A percentile compares a stretch with the other conserved stretches of the same genome.
Evolutionary conservation across 1,140 invertebrate genomes (phyloP).

Genomic region (Heliconius melpomene): DNA sequence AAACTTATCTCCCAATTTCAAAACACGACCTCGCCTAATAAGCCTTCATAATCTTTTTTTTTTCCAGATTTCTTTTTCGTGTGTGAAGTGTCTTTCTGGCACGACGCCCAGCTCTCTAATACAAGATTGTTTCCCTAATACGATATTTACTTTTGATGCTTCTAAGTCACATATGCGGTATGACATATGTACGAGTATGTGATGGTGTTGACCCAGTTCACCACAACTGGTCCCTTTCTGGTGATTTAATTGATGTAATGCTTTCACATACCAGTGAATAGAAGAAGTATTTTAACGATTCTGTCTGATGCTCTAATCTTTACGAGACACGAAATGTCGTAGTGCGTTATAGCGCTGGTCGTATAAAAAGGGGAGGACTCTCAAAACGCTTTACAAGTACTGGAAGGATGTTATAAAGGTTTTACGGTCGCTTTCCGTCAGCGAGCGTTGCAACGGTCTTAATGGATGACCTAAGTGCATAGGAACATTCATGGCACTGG

Average conservation of each 20-base stretch:
- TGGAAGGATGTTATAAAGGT: conserved; percentile 80
- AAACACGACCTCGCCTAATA: conserved; percentile 69
- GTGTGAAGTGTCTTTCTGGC: conserved; percentile 28
- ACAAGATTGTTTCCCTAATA: conserved; percentile 50
- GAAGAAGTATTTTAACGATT: conserved; percentile 29
- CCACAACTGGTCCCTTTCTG: not conserved
- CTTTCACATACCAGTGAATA: conserved; percentile 21
- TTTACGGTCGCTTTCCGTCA: conserved; percentile 78
- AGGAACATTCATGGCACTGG: conserved; percentile 74
- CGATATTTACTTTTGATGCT: conserved; percentile 41
- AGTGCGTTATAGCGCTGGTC: conserved; percentile 51
- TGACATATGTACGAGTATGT: conserved; percentile 6
- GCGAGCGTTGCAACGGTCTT: conserved; percentile 72
- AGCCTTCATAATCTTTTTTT: conserved; percentile 21
- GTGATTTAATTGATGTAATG: conserved; percentile 16
- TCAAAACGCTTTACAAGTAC: conserved; percentile 79
- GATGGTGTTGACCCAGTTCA: conserved; percentile 4
- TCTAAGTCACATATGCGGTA: conserved; percentile 30
- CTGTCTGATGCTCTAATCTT: conserved; percentile 38
- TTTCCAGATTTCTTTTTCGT: conserved; percentile 17
- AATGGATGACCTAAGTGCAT: conserved; percentile 80
- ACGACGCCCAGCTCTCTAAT: conserved; percentile 21
- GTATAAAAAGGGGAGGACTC: conserved; percentile 71
- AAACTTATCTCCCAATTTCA: conserved; percentile 74
- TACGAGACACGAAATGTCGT: conserved; percentile 40